A percentile compares a stretch with the other conserved stretches of the same genome.
These are phyloP conservation scores for Drosophila tsacasi DNA, from an alignment of 1,140 invertebrate species.

Conservation along the genomic window DNA sequence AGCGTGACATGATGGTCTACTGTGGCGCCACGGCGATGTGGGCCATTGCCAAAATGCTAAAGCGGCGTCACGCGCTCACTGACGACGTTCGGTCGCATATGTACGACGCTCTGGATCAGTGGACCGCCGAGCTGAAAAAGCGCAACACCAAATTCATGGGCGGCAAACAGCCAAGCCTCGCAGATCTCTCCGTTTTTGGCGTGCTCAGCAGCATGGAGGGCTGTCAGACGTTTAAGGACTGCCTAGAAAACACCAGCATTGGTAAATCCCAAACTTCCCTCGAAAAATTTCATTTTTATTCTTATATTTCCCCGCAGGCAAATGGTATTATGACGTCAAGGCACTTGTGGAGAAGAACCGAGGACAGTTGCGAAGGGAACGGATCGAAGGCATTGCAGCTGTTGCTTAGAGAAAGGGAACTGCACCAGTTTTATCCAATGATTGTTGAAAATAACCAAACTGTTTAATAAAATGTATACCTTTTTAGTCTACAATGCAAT, in stretches of 20 bases:
- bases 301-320: slow-evolving; percentile 44
- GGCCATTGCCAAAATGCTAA: slow-evolving; percentile 94
- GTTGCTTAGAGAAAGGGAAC: slow-evolving; percentile 23
- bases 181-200: slow-evolving; percentile 97
- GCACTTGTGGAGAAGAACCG: slow-evolving; percentile 86
- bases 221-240: slow-evolving; percentile 95
- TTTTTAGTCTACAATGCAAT: slow-evolving; percentile 2
- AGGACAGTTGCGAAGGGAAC: slow-evolving; percentile 81
- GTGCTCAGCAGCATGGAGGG: slow-evolving; percentile 98
- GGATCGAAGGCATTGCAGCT: slow-evolving; percentile 50
- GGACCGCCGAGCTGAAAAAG: slow-evolving; percentile 90
- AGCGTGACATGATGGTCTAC: slow-evolving; percentile 95
- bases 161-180: slow-evolving; percentile 94
- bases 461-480: slow-evolving; percentile 44
- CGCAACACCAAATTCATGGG: slow-evolving; percentile 92
- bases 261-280: slow-evolving; percentile 21
- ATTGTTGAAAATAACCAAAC: slow-evolving; percentile 44
- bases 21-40: slow-evolving; percentile 97
- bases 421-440: slow-evolving; percentile 33
- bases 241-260: slow-evolving; percentile 91
- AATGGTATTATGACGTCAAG: slow-evolving; percentile 87
- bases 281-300: not conserved
- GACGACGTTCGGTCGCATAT: slow-evolving; percentile 95
- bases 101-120: slow-evolving; percentile 94
- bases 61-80: slow-evolving; percentile 94